phyloP scores from a whole-genome alignment of 2,888 invertebrate genomes.

The Eupithecia subumbrata region DNA sequence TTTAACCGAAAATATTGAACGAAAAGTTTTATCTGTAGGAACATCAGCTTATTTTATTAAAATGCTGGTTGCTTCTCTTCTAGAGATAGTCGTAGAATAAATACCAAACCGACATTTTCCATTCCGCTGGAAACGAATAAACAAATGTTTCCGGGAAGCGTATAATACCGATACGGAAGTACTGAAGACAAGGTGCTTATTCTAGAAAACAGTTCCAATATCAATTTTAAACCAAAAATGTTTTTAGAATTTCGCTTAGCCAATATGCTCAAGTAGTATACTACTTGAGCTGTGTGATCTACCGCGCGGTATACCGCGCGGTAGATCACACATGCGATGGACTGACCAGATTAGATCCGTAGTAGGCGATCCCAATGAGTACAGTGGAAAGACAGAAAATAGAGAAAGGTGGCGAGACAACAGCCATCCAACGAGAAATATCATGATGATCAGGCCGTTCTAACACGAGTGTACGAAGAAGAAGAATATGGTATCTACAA shows the following conservation, averaged over 20 bases:
- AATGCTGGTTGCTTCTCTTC: slow-evolving; percentile 4
- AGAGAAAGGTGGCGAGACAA: too few relatives aligned
- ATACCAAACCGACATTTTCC: slow-evolving; percentile 23
- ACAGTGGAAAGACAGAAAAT: too few relatives aligned
- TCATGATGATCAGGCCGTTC: too few relatives aligned
- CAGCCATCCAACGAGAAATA: too few relatives aligned
- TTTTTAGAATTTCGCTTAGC: neutral
- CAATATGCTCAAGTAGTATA: too few relatives aligned
- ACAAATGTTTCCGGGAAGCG: slow-evolving; percentile 40
- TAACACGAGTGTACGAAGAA: too few relatives aligned
- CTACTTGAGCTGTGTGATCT: too few relatives aligned
- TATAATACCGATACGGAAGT: slow-evolving; percentile 31
- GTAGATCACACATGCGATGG: too few relatives aligned
- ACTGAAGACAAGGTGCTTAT: slow-evolving; percentile 14
- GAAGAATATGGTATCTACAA: too few relatives aligned
- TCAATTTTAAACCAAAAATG: neutral
- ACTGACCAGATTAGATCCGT: too few relatives aligned
- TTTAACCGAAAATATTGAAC: neutral
- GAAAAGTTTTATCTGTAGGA: neutral
- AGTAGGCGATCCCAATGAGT: too few relatives aligned
- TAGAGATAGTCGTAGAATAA: slow-evolving; percentile 7
- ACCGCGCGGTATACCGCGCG: too few relatives aligned
- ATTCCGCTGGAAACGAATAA: slow-evolving; percentile 32
- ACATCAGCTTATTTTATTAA: slow-evolving; percentile 14
- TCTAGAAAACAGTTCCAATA: neutral